phyloP scores from a whole-genome alignment of 2,888 invertebrate species.

The Eilema sororculum region DNA sequence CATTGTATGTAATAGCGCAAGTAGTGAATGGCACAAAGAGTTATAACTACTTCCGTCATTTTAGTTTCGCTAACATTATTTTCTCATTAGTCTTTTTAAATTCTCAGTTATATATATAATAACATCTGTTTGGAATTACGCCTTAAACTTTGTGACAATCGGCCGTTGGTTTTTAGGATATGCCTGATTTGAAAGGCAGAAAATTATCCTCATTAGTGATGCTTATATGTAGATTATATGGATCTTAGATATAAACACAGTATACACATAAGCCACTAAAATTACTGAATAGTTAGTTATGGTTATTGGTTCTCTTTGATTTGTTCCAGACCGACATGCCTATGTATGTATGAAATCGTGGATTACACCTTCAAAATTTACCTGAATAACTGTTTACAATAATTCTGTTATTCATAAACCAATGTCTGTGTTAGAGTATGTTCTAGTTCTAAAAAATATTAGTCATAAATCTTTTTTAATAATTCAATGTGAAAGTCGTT shows the following conservation, averaged over 20 bases:
- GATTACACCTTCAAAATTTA: background rate
- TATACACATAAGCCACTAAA: background rate
- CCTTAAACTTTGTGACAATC: background rate
- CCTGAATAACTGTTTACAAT: no score
- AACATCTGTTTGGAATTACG: background rate
- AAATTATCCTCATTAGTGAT: background rate
- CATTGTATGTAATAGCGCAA: background rate
- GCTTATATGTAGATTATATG: background rate
- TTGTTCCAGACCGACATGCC: background rate
- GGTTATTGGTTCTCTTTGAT: background rate
- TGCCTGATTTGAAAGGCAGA: background rate
- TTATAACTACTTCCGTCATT: background rate
- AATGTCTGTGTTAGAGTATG: no score
- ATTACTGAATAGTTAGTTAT: background rate
- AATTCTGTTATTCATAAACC: no score
- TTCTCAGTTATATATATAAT: background rate
- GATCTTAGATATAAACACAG: background rate
- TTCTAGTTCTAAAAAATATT: no score
- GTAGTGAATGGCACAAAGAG: background rate
- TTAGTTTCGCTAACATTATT: background rate
- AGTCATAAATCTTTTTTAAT: no score
- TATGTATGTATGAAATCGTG: background rate
- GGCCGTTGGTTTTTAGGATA: background rate
- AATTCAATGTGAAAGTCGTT: no score
- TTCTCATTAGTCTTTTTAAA: background rate